Base-by-base conservation (phyloP, 1,140 invertebrate genomes). In the Cotesia typhae region DNA sequence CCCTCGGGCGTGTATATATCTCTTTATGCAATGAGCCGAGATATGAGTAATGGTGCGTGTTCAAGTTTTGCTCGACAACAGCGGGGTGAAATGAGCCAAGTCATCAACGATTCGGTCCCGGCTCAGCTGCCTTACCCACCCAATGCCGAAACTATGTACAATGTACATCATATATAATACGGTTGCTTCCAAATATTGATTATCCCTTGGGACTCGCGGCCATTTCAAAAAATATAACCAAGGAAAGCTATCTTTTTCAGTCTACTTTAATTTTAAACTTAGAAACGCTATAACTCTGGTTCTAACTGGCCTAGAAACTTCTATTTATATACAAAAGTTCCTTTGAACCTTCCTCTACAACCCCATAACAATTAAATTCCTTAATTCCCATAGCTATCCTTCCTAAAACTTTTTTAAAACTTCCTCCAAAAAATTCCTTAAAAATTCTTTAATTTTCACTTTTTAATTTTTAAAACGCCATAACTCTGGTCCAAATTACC, bases 41-140 rank as follows among this genome's bases (percentile, higher is more conserved):
- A 84, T 85, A 85, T 86, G 84, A 85, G 84, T 85, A 86, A 85
- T 85, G 84, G 83, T 85, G 84, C 82, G 84, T 85, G 84, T 81
- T 79, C 80, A 78, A 79, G 78, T 84, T 81, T 77, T 65, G 59
- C 67, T 63, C 61, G 59, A 9, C 10, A 47, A 47, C 41, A 71
- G 74, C 81, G 83, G 82, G 84, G 83, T 81, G 75, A 79, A 80
- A 85, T 72, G 82, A 61, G 83, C 83, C 82, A 53, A 84, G 84
- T 86, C 84, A 85, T 63, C 61, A 51, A 28, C 71, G 57, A 55
- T 41, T 66, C 64, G 38, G 64, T 38, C n/a, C 55, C 55, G 59
- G 47, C 64, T 65, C 55, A 66, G 47, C 64, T 55, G 51, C 51
- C n/a, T 51, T 51, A 10, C 17, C 20, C 77, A 73, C 75, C 55